Base-by-base conservation (phyloP, 2,113 vertebrate species). In the Callospermophilus lateralis region DNA sequence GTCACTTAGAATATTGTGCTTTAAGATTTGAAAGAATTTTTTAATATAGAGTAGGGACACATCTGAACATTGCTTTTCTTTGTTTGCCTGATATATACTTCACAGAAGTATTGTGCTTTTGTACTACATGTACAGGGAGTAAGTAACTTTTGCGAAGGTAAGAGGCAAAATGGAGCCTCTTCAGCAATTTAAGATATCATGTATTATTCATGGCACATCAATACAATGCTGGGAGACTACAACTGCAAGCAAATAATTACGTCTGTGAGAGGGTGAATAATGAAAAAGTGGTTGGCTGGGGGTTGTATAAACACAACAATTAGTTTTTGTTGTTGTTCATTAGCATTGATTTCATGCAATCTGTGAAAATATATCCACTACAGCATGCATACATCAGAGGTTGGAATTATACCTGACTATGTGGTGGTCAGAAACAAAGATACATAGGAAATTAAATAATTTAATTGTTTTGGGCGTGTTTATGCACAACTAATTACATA, bases 391-490 rank as follows among this genome's bases (percentile, higher is more conserved):
- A 65, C 7, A 55, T 89, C 20, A 37, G 34, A 61, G 51, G 3
- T 32, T 76, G 48, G 45, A 88, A 70, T 88, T 51, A 55, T 65
- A 37, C 13, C 20, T 84, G 67, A 16, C 45, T 83, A 0, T 45
- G 58, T 72, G 37, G 30, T 92, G 58, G 13, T 74, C 51, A 86
- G n/a, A 83, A 89, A 58, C 37, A 94, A 10, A 74, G 30, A 30
- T 61, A 78, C 13, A 51, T 6, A 68, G 74, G 87, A 84, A 79
- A 72, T 90, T 67, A 85, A 77, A 90, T 63, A 72, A 55, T 77
- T 93, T 77, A 22, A 73, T 83, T 85, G 45, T 92, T 92, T 97
- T 90, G 93, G 32, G 37, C 61, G 48, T 34, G 74, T 76, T 97
- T 84, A 80, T 86, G 26, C 7, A 65, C 37, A 58, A 53, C 61